phyloP scores from a whole-genome alignment of 2,113 vertebrate genomes.

The Trematomus loennbergii region DNA sequence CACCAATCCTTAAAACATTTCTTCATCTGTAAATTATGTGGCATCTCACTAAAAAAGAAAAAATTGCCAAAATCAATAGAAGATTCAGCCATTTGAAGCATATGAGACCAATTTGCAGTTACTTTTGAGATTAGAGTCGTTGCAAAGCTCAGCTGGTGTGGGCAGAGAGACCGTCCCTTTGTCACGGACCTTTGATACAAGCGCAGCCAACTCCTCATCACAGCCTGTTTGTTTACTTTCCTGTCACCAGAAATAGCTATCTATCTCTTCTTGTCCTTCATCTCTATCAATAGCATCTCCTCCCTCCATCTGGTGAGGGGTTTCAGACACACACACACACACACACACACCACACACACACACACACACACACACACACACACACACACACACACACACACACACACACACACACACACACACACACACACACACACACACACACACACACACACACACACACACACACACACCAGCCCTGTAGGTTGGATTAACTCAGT shows the following conservation, averaged over 20 bases:
- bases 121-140: conserved; percentile 7
- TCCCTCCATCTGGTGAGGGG: conserved; percentile 34
- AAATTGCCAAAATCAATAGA: no score
- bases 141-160: conserved; percentile 7
- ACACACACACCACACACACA: conserved; percentile 2
- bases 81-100: background rate
- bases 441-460: no score
- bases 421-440: no score
- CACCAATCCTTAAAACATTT: no score
- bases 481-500: conserved; percentile 31
- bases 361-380: conserved; percentile 6
- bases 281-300: conserved; percentile 28
- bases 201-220: conserved; percentile 16
- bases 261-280: conserved; percentile 27
- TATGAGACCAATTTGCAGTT: background rate
- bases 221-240: conserved; percentile 34
- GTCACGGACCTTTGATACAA: conserved; percentile 21
- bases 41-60: no score
- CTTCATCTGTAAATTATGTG: no score
- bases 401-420: conserved; percentile 1
- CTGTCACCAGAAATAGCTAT: conserved; percentile 37
- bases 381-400: conserved; percentile 1
- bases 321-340: conserved; percentile 23
- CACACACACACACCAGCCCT: background rate
- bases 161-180: conserved; percentile 21